Evolutionary conservation across 1,140 invertebrate species (phyloP), one percentile per base, ranked within the genome.

Genomic region (Zaprionus taronus): DNA sequence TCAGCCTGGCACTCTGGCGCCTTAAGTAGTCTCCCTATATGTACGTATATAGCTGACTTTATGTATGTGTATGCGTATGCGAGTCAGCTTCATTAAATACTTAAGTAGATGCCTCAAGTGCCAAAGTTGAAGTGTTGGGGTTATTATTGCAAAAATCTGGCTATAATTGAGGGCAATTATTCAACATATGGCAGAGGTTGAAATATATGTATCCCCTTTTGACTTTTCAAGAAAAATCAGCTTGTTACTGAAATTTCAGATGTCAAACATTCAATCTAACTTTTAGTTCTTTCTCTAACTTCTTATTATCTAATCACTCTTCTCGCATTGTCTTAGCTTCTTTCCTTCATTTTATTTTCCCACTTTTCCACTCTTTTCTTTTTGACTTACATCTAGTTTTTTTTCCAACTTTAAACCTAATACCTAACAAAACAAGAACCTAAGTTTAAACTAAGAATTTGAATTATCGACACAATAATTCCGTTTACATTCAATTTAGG

Each of bases 51-150:
- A 44, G 17, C n/a, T 31, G 53, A 7, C 0, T 56, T 17, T 31
- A 26, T 56, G 24, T 20, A 75, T 61, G 38, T 44, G n/a, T 61
- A 66, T 70, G 51, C 34, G n/a, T 2, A 28, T 76, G 34, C 44
- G 31, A 62, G 58, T 75, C 70, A 12, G 62, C 81, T 83, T 89
- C 81, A 87, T 87, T 81, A 83, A 89, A 84, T 83, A 81, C 84
- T 87, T 91, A 91, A 91, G 89, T 73, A 71, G 78, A 68, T 26
- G 80, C 58, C 74, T 91, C 83, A 91, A 91, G 87, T 91, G 85
- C 81, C 79, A 89, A 81, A 84, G 72, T 65, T 80, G 74, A 85
- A 89, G 84, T 89, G 85, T 81, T 89, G 34, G 58, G 65, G 53
- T 70, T 80, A 76, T 72, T 81, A 87, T 89, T 89, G 84, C 84